phyloP scores from a whole-genome alignment of 1,140 invertebrate genomes.

The Drosophila fuyamai region DNA sequence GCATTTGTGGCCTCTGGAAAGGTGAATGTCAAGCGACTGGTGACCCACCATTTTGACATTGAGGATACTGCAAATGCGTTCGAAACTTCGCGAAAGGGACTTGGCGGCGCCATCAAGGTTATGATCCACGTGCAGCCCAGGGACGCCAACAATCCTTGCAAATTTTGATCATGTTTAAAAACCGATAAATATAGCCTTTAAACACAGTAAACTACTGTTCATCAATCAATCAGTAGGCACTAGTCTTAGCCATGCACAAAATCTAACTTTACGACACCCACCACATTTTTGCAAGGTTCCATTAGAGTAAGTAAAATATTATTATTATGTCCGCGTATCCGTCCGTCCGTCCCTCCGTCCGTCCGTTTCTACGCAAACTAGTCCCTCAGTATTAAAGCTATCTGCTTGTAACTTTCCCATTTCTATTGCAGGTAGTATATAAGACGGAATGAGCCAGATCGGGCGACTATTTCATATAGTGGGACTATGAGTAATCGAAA shows the following conservation, averaged over 20 bases:
- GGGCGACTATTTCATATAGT: no score
- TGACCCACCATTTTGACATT: conserved; percentile 95
- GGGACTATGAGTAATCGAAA: no score
- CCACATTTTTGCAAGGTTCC: conserved; percentile 22
- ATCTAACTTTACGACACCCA: conserved; percentile 10
- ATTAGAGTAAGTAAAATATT: no score
- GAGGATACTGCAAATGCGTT: conserved; percentile 95
- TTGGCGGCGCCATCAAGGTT: conserved; percentile 93
- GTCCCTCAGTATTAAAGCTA: no score
- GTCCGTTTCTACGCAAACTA: no score
- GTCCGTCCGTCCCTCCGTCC: no score
- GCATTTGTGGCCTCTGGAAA: conserved; percentile 4
- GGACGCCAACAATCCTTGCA: conserved; percentile 85
- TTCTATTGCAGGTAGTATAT: no score
- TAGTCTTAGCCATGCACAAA: conserved; percentile 5
- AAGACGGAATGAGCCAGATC: no score
- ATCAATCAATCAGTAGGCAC: conserved; percentile 3
- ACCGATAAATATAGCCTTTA: conserved; percentile 13
- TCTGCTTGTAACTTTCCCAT: no score
- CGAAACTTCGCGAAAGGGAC: conserved; percentile 89
- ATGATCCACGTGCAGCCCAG: conserved; percentile 93
- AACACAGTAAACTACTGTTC: conserved; percentile 34
- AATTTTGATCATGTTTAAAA: conserved; percentile 10
- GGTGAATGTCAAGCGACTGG: conserved; percentile 92
- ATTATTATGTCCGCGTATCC: no score